Base-by-base conservation (phyloP, 2,797 vertebrate genomes). In the Dicrostonyx torquatus region DNA sequence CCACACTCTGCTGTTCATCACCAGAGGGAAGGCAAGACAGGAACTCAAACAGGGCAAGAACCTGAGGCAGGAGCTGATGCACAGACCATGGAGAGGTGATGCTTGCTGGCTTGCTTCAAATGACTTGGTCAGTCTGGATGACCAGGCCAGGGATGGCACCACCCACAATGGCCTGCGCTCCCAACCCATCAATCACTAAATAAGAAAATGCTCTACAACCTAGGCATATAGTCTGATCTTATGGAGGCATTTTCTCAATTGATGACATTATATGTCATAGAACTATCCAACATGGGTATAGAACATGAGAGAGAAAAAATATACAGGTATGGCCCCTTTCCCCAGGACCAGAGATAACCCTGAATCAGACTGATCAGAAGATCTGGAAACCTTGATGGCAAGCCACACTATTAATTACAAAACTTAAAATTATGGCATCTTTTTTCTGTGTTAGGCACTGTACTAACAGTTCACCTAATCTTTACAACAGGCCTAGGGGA, bases 381-480 rank as follows among this genome's bases (percentile, higher is more conserved):
- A n/a, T 91, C 14, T 72, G 37, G 34, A 91, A 91, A 11, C 22
- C 20, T 79, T 79, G 70, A 37, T 6, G 89, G 43, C 9, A 90
- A 77, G 37, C 22, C 86, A 26, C 34, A 89, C 29, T 80, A 11
- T 78, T 87, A 77, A 88, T 85, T 66, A 91, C 37, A 91, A 24
- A 40, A 87, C 24, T 40, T 72, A 84, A 53, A 37, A 84, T 87
- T 89, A 68, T 34, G 70, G 43, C 78, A 62, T 10, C 40, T 87
- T 89, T 91, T 94, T 14, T 76, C 2, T 75, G n/a, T 68, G 17
- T 92, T 83, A 93, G 9, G 4, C 18, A 58, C 12, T 89, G 66
- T 13, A 50, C 4, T 83, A 85, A 93, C 29, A 88, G 14, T 13
- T 80, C 83, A 55, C 4, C 64, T 96, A 93, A 84, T 89, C 72